Base-by-base conservation (phyloP, 2,888 invertebrate genomes). In the Phyto melanocephala region DNA sequence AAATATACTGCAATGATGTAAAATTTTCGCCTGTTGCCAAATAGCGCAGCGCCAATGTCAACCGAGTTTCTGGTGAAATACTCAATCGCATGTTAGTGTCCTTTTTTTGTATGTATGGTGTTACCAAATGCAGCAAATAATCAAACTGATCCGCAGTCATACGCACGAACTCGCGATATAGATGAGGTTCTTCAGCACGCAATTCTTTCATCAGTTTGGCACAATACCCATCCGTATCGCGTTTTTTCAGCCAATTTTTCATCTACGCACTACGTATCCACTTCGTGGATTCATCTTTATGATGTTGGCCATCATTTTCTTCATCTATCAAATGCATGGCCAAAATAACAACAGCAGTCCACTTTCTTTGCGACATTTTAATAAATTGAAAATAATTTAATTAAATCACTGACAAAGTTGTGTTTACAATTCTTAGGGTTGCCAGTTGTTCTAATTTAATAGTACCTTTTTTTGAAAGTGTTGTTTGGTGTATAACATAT, bases 51-150 rank as follows among this genome's bases (percentile, higher is more conserved):
- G 52, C 22, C 37, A 65, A 50, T 13, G 35, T 65, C 50, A 65
- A 65, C 22, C 63, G 37, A 52, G 6, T 52, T 52, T n/a, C 52
- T 67, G 67, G 67, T 52, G 52, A 52, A 52, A 67, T 67, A 11
- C 67, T 67, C 7, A 67, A n/a, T 24, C 52, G 52, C 67, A 67
- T 67, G 22, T 52, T 67, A 10, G 37, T 67, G 13, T 67, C 52
- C 40, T 52, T 37, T 20, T 67, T 67, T 11, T 40, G 37, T 8
- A 52, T 67, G 6, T 37, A 24, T 8, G 67, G 52, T 24, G 67
- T 67, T 0, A 52, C 67, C 37, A 67, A 52, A 5, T 24, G 13
- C 20, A 67, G 6, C 10, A 67, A 52, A 15, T 40, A 2, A 1
- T 67, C 52, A 52, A 67, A 67, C 52, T 52, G 52, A 22, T 67